phyloP scores from a whole-genome alignment of 2,113 vertebrate genomes.

The Myanophis thanlyinensis region DNA sequence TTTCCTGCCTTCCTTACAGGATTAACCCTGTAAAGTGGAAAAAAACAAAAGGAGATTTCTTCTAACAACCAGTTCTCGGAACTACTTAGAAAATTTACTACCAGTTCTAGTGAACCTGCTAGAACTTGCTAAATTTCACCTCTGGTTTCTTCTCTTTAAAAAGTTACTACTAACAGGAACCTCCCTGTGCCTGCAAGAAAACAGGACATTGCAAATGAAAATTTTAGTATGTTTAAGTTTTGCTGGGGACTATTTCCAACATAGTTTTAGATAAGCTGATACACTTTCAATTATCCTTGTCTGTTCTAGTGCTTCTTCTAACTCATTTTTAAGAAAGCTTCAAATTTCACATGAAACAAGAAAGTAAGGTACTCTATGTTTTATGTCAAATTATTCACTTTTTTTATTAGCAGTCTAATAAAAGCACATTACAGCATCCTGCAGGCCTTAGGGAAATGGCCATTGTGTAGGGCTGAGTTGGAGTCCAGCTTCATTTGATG shows the following conservation, averaged over 20 bases:
- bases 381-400: background rate
- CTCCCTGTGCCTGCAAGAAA: background rate
- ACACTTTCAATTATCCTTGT: background rate
- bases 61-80: no score
- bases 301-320: background rate
- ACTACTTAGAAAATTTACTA: no score
- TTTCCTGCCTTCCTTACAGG: no score
- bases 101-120: no score
- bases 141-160: no score
- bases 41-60: no score
- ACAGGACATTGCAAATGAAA: background rate
- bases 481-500: background rate
- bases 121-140: no score
- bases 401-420: background rate
- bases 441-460: background rate
- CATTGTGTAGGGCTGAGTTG: background rate
- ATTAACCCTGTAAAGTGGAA: no score
- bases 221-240: background rate
- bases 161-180: slow-evolving; percentile 24
- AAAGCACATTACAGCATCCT: background rate
- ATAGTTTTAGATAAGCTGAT: background rate
- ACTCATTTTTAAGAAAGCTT: background rate
- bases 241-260: background rate
- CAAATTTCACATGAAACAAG: background rate
- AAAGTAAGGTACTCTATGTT: background rate